Evolutionary conservation across 2,888 invertebrate genomes (phyloP).

Genomic region (Julus scanicus): DNA sequence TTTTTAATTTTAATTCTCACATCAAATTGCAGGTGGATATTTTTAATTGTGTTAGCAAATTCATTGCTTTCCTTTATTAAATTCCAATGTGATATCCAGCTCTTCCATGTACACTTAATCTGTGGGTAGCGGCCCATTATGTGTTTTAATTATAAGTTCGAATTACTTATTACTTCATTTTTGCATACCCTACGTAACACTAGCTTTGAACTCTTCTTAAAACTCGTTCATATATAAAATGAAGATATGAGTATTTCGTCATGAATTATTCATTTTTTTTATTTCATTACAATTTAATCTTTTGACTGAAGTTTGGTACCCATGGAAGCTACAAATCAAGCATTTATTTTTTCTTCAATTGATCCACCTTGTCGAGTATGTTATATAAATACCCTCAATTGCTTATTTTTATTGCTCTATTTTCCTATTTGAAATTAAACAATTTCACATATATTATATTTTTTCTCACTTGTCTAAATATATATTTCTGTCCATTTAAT

Average conservation of each 20-base stretch:
- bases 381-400: constrained; percentile 37
- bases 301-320: constrained; percentile 17
- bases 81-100: constrained; percentile 34
- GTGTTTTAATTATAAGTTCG: constrained; percentile 2
- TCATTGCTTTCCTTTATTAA: neutral
- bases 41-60: constrained; percentile 14
- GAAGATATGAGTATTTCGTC: neutral
- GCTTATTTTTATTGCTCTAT: constrained; percentile 46
- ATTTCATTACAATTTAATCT: neutral
- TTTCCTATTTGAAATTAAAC: constrained; percentile 48
- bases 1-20: neutral
- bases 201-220: neutral
- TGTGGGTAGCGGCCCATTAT: neutral
- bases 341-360: constrained; percentile 17
- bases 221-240: neutral
- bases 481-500: constrained; percentile 44
- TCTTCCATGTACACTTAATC: constrained; percentile 46
- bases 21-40: constrained; percentile 31
- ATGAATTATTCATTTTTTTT: neutral
- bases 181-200: neutral
- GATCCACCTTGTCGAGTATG: constrained; percentile 9
- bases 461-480: constrained; percentile 19
- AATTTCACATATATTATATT: constrained; percentile 46
- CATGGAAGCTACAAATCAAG: neutral
- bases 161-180: neutral